A percentile compares a stretch with the other conserved stretches of the same genome.
These are phyloP conservation scores for Phoxinus phoxinus DNA, from an alignment of 2,113 vertebrate species.

Conservation along the genomic window DNA sequence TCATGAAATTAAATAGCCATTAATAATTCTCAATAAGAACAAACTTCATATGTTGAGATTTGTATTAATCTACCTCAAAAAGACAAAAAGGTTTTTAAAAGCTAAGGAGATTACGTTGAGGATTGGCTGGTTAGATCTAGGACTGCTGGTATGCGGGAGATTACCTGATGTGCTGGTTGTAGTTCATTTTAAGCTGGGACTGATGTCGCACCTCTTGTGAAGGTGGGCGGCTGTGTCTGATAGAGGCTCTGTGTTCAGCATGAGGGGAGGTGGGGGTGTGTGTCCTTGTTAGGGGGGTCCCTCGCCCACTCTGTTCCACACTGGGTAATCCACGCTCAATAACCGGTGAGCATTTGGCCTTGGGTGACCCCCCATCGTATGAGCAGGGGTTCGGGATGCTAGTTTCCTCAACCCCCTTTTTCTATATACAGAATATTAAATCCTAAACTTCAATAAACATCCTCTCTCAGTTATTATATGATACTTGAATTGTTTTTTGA, in stretches of 20 bases:
- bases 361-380: conserved; percentile 79
- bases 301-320: conserved; percentile 74
- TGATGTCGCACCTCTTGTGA: conserved; percentile 68
- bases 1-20: too few species aligned
- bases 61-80: background rate
- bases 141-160: background rate
- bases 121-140: background rate
- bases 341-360: conserved; percentile 63
- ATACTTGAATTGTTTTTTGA: background rate
- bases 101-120: background rate
- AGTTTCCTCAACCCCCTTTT: conserved; percentile 83
- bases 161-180: conserved; percentile 74
- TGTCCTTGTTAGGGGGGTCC: conserved; percentile 62
- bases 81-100: background rate
- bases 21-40: background rate
- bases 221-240: conserved; percentile 73
- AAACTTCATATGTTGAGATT: background rate
- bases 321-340: conserved; percentile 73
- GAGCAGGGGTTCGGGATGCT: conserved; percentile 83
- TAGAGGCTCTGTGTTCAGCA: conserved; percentile 72
- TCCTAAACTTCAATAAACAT: background rate
- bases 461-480: background rate
- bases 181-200: conserved; percentile 55
- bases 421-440: conserved; percentile 69
- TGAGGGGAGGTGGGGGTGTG: conserved; percentile 72